phyloP scores from a whole-genome alignment of 2,797 vertebrate genomes.

The Apogon talboti region DNA sequence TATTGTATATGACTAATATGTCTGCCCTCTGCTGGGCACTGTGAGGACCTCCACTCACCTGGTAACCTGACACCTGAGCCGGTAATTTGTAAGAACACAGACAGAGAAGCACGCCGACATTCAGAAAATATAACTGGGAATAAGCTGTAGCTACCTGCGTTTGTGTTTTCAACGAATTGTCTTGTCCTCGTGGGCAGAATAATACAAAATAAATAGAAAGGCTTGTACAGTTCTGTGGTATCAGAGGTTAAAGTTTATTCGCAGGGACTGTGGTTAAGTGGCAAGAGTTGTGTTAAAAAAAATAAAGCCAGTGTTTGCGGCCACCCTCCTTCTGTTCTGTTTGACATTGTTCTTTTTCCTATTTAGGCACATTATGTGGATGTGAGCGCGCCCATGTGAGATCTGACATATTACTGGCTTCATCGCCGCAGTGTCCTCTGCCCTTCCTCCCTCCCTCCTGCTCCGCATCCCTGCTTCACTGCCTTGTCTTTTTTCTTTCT shows the following conservation, averaged over 20 bases:
- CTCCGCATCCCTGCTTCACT: conserved; percentile 26
- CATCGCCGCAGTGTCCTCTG: conserved; percentile 75
- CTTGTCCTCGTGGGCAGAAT: background rate
- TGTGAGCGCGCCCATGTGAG: conserved; percentile 50
- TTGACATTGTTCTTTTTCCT: conserved; percentile 48
- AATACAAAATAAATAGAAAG: background rate
- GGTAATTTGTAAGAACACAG: conserved; percentile 5
- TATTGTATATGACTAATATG: conserved; percentile 53
- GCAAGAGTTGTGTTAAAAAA: conserved; percentile 1
- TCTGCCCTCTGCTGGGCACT: conserved; percentile 78
- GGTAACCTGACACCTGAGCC: conserved; percentile 52
- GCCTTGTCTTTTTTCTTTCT: conserved; percentile 40
- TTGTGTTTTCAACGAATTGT: no score
- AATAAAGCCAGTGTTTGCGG: background rate
- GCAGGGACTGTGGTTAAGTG: background rate
- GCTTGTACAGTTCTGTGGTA: no score
- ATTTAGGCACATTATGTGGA: conserved; percentile 39
- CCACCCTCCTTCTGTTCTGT: conserved; percentile 4
- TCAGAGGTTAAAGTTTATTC: conserved; percentile 16
- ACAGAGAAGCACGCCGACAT: background rate
- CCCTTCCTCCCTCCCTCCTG: conserved; percentile 42
- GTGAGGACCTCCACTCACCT: conserved; percentile 62
- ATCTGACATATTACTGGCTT: conserved; percentile 72
- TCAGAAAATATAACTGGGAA: no score
- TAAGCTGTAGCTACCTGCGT: no score